A percentile compares a stretch with the other conserved stretches of the same genome.
Evolutionary conservation across 2,113 vertebrate genomes (phyloP).

Genomic region (Calypte anna): DNA sequence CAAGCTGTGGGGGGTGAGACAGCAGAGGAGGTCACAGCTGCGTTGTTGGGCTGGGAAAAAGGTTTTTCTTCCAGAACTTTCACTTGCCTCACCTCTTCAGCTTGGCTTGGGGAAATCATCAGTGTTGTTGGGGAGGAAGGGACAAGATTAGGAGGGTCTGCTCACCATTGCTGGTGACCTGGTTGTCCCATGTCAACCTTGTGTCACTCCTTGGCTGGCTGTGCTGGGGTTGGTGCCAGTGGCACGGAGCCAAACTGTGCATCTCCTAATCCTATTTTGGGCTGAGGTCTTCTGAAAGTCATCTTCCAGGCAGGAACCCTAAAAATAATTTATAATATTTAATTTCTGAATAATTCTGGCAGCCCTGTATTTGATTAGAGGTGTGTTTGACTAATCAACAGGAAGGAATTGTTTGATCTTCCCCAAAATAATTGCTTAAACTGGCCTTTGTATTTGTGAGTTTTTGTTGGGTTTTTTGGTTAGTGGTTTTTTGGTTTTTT

Average conservation of each 20-base stretch:
- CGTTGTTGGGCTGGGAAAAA: no score
- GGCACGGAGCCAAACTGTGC: rapidly evolving
- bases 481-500: no score
- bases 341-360: not conserved
- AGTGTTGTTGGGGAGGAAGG: no score
- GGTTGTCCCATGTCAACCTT: no score
- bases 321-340: not conserved
- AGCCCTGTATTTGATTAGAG: not conserved
- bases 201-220: not conserved
- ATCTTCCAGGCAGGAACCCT: not conserved
- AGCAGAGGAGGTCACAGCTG: no score
- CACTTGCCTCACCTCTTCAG: no score
- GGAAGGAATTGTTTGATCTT: not conserved
- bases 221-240: not conserved
- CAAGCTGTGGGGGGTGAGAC: no score
- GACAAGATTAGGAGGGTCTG: no score
- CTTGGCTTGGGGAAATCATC: no score
- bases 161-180: no score
- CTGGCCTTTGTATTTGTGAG: not conserved
- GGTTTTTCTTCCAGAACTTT: no score
- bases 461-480: no score
- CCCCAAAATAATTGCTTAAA: not conserved
- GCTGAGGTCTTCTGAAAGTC: rapidly evolving
- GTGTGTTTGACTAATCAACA: not conserved
- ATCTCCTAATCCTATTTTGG: rapidly evolving